These are phyloP conservation scores for Anas bernieri DNA, from an alignment of 2,797 vertebrate genomes.

Conservation along the genomic window DNA sequence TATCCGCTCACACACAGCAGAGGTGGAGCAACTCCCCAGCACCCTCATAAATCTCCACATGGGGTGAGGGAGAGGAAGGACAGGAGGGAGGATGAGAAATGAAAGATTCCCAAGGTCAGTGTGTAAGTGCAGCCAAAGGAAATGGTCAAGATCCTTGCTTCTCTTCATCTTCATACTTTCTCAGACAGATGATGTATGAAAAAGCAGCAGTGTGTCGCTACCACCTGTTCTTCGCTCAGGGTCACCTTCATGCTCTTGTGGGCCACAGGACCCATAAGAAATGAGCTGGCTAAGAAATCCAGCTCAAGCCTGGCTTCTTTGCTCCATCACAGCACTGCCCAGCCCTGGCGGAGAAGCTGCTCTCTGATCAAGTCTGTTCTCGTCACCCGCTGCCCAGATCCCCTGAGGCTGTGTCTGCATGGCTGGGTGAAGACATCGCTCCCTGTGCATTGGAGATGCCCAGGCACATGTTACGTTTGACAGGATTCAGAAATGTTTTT, in stretches of 20 bases:
- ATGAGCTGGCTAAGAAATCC: slow-evolving; percentile 22
- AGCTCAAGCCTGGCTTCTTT: not conserved
- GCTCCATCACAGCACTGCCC: not conserved
- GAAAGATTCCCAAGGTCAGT: not conserved
- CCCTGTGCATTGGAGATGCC: not conserved
- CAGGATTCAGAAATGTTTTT: slow-evolving; percentile 15
- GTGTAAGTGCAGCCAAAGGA: not conserved
- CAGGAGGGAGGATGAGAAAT: not conserved
- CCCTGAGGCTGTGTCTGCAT: not conserved
- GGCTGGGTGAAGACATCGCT: not conserved
- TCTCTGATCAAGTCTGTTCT: not conserved
- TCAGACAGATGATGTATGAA: not conserved
- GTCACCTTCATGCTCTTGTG: not conserved
- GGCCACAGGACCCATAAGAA: not conserved
- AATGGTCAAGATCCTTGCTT: not conserved
- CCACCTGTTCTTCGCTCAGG: not conserved
- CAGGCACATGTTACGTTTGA: not conserved
- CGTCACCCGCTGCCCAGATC: not conserved
- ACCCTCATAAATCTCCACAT: not conserved
- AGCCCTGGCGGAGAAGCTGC: not conserved
- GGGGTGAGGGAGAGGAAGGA: not conserved
- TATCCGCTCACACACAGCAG: slow-evolving; percentile 1
- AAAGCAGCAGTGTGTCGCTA: not conserved
- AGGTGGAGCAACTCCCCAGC: not conserved
- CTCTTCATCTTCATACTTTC: not conserved